phyloP scores from a whole-genome alignment of 1,140 invertebrate genomes.

The Charaxes varanes region DNA sequence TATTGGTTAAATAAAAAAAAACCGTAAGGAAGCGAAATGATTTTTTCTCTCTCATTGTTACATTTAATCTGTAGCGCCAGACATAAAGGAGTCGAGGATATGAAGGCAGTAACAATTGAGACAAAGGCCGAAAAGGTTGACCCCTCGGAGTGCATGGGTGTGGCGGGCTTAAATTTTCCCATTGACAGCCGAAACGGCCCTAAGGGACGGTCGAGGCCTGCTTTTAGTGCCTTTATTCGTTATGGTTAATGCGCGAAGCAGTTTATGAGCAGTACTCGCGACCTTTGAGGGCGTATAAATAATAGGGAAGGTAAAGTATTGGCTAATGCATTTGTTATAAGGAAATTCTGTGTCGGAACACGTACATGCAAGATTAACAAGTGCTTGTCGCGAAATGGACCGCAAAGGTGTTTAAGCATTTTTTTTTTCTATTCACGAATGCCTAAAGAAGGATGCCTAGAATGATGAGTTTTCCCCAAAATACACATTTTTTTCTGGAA shows the following conservation, averaged over 20 bases:
- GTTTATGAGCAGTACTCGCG: constrained; percentile 62
- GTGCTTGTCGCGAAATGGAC: no score
- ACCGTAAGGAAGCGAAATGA: constrained; percentile 13
- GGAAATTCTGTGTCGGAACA: not conserved
- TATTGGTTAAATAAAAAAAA: constrained; percentile 20
- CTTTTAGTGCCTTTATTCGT: constrained; percentile 71
- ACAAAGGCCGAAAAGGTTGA: constrained; percentile 61
- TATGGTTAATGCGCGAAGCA: constrained; percentile 67
- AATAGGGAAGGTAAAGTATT: constrained; percentile 3
- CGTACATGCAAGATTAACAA: no score
- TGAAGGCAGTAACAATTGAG: constrained; percentile 53
- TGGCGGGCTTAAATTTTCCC: constrained; percentile 68
- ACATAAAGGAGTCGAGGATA: constrained; percentile 34
- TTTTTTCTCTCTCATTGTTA: constrained; percentile 10
- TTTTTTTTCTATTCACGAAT: no score
- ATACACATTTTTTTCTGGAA: no score
- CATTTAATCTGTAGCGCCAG: constrained; percentile 17
- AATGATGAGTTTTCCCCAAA: no score
- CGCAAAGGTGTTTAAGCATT: no score
- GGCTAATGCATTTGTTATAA: constrained; percentile 10
- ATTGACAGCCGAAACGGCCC: constrained; percentile 70
- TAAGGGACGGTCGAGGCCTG: constrained; percentile 53
- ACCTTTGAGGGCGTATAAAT: constrained; percentile 36
- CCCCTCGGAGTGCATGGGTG: constrained; percentile 66
- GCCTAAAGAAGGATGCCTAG: no score